phyloP scores from a whole-genome alignment of 2,113 vertebrate genomes.

The Neotoma lepida region DNA sequence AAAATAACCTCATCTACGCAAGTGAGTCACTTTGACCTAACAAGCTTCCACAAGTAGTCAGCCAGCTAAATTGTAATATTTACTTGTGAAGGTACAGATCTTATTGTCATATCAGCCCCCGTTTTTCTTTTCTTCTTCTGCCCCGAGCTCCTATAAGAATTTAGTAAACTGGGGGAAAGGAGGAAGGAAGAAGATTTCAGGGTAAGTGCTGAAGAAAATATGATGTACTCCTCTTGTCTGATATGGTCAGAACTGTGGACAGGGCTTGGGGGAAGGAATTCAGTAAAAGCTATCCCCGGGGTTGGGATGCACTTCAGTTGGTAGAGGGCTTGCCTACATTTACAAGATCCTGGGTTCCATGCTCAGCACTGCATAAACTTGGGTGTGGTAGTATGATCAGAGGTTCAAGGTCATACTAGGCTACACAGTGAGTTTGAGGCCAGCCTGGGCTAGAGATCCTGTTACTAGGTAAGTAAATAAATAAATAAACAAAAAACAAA shows the following conservation, averaged over 20 bases:
- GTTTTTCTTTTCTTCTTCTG: background rate
- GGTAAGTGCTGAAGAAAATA: slow-evolving; percentile 25
- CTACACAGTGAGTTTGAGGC: background rate
- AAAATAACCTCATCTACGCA: slow-evolving; percentile 87
- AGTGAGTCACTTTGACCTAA: slow-evolving; percentile 86
- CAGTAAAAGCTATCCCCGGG: slow-evolving; percentile 73
- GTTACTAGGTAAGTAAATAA: background rate
- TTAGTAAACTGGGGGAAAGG: slow-evolving; percentile 73
- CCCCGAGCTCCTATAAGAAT: slow-evolving; percentile 68
- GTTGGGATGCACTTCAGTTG: background rate
- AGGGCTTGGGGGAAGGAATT: slow-evolving; percentile 56
- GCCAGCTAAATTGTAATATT: slow-evolving; percentile 80
- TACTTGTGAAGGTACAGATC: slow-evolving; percentile 83
- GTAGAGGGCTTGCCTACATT: background rate
- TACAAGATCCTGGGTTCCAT: background rate
- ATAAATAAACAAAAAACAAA: background rate
- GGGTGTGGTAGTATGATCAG: background rate
- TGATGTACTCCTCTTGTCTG: slow-evolving; percentile 67
- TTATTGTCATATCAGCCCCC: slow-evolving; percentile 76
- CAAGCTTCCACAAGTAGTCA: slow-evolving; percentile 85
- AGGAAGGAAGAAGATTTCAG: background rate
- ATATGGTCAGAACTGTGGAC: background rate
- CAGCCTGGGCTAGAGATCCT: background rate
- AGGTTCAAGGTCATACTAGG: background rate
- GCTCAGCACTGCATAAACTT: background rate